Percentiles rank a stretch among this genome's conserved stretches.
phyloP scores from a whole-genome alignment of 2,797 vertebrate species.

The Uromys caudimaculatus region DNA sequence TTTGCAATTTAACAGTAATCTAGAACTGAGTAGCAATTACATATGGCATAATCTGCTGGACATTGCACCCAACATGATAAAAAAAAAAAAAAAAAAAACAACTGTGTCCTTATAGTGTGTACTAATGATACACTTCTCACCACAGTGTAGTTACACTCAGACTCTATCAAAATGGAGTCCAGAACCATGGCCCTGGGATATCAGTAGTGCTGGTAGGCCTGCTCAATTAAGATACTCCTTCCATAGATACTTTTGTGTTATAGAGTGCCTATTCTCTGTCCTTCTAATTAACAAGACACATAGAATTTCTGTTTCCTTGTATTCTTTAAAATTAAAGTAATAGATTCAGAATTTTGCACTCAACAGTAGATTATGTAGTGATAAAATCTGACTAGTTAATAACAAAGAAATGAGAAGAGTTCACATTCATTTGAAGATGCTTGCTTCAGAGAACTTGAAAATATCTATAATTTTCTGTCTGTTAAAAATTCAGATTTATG shows the following conservation, averaged over 20 bases:
- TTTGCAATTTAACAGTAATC: neutral
- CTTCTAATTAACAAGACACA: neutral
- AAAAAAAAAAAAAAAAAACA: neutral
- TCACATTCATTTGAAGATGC: slow-evolving; percentile 6
- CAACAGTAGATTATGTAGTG: neutral
- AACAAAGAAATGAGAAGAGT: neutral
- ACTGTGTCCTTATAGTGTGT: neutral
- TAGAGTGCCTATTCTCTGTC: neutral
- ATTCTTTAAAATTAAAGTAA: neutral
- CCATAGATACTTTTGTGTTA: neutral
- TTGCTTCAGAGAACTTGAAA: slow-evolving; percentile 45
- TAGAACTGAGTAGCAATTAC: neutral
- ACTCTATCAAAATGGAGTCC: accelerated
- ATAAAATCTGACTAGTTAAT: neutral
- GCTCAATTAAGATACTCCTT: neutral
- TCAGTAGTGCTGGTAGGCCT: neutral
- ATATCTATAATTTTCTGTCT: slow-evolving; percentile 20
- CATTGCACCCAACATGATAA: neutral
- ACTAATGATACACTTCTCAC: too few species aligned
- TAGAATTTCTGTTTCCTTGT: neutral
- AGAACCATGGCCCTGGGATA: accelerated
- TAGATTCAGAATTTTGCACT: neutral
- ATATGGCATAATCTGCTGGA: neutral
- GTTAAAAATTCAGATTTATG: slow-evolving; percentile 50
- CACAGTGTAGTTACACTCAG: accelerated